Percentiles rank a stretch among this genome's conserved stretches.
Conservation (phyloP, 2,797 vertebrate species). For the Chrosomus eos region DNA sequence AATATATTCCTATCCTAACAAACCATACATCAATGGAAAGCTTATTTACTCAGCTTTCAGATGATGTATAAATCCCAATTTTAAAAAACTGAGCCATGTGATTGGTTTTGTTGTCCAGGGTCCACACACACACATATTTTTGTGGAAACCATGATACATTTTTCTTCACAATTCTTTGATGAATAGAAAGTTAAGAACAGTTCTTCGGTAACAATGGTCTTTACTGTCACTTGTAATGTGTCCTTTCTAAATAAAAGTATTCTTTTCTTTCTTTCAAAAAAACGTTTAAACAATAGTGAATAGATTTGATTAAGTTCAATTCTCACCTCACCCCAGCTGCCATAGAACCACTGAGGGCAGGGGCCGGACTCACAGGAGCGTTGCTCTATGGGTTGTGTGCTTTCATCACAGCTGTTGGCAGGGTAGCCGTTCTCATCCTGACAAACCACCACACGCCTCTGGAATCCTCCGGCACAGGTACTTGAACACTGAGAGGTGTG, state of each 20-base stretch:
- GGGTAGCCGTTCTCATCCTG: slow-evolving; percentile 96
- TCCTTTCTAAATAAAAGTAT: slow-evolving; percentile 1
- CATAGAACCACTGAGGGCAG: slow-evolving; percentile 95
- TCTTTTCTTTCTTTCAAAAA: background rate
- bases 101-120: no score
- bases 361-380: slow-evolving; percentile 93
- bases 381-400: slow-evolving; percentile 88
- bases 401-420: slow-evolving; percentile 89
- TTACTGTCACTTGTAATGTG: background rate
- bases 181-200: background rate
- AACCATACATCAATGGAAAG: no score
- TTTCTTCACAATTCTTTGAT: background rate
- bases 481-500: slow-evolving; percentile 89
- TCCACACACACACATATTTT: no score
- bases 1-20: no score
- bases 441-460: slow-evolving; percentile 95
- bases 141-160: background rate
- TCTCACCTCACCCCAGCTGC: slow-evolving; percentile 96
- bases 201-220: background rate
- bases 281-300: background rate
- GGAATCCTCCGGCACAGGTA: slow-evolving; percentile 96
- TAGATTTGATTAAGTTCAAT: background rate
- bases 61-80: no score
- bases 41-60: no score
- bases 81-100: no score